Percentiles rank a stretch among this genome's conserved stretches.
Conservation (phyloP, 2,113 vertebrate species). For the human region DNA sequence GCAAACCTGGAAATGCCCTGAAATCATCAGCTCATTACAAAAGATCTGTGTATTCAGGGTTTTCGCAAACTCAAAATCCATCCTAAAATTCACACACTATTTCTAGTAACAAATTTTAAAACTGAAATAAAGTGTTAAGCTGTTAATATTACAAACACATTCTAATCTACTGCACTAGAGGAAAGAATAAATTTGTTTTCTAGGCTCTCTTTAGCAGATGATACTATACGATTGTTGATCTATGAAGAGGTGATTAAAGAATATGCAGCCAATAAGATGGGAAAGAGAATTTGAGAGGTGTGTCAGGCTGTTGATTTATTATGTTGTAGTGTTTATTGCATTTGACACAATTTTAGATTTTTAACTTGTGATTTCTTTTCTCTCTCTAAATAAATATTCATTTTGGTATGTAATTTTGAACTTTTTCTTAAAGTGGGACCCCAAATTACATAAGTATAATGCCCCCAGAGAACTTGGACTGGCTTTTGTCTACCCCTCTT, state of each 20-base stretch:
- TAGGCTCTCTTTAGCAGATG: neutral
- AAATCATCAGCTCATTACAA: neutral
- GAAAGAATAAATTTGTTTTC: slow-evolving; percentile 34
- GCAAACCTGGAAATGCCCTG: neutral
- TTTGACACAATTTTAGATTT: slow-evolving; percentile 4
- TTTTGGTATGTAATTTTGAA: slow-evolving; percentile 5
- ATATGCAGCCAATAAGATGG: neutral
- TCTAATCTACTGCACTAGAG: neutral
- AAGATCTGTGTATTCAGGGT: neutral
- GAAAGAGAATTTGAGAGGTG: neutral
- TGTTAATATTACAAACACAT: neutral
- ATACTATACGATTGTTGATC: neutral
- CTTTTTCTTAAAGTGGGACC: neutral
- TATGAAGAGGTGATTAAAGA: neutral
- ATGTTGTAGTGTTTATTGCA: neutral
- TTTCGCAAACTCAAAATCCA: neutral
- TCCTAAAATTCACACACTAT: neutral
- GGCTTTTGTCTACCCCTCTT: neutral
- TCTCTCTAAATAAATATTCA: neutral
- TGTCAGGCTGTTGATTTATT: neutral
- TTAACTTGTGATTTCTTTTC: slow-evolving; percentile 8
- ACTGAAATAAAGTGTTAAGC: neutral
- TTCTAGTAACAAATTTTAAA: neutral
- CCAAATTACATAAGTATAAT: neutral
- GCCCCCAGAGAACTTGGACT: neutral